A percentile compares a stretch with the other conserved stretches of the same genome.
These are phyloP conservation scores for Peromyscus aztecus DNA, from an alignment of 2,797 vertebrate genomes.

Conservation along the genomic window DNA sequence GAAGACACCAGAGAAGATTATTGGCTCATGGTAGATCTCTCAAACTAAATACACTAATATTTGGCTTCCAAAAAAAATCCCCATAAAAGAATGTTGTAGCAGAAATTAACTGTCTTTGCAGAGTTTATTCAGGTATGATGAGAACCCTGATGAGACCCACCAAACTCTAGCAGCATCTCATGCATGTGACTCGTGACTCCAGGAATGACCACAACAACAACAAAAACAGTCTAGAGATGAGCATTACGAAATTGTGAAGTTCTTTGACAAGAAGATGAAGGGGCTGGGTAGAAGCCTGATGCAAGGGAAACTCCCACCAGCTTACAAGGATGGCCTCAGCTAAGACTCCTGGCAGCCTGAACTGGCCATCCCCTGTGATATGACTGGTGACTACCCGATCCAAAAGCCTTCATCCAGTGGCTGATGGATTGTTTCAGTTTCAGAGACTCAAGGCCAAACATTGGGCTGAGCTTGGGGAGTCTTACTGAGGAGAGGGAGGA, in stretches of 20 bases:
- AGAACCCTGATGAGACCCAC: background rate
- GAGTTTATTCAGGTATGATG: background rate
- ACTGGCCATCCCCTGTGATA: background rate
- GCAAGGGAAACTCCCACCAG: background rate
- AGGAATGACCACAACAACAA: background rate
- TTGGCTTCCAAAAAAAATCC: background rate
- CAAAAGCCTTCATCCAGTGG: background rate
- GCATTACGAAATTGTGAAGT: too few species aligned
- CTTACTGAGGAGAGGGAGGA: background rate
- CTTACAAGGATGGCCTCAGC: background rate
- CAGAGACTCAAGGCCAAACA: background rate
- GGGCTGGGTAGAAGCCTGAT: background rate
- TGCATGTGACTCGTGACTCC: background rate
- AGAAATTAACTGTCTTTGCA: background rate
- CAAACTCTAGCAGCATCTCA: background rate
- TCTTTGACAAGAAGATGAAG: background rate
- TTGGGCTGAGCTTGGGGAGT: background rate
- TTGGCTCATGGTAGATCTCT: background rate
- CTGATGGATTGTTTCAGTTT: background rate
- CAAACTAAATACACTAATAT: background rate
- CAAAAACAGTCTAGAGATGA: background rate
- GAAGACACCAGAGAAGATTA: background rate
- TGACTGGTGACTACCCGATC: background rate
- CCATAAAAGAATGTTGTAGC: background rate
- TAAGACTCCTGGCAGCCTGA: background rate